Conservation (phyloP, 92 coral and sea anemone species). For the Muricea muricata region DNA sequence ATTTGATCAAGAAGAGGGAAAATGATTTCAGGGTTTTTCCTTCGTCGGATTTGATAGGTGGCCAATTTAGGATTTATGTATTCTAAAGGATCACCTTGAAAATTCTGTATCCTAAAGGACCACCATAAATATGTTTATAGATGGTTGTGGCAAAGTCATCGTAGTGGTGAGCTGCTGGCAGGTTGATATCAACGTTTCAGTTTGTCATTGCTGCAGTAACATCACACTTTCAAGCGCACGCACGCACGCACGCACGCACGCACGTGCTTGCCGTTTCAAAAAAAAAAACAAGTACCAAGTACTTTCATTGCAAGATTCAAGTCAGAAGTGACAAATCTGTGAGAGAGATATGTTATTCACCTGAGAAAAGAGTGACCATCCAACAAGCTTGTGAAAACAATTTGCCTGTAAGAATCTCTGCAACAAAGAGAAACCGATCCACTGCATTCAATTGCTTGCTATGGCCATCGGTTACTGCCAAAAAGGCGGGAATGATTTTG, state of each 20-base stretch:
- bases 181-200: slow-evolving; percentile 47
- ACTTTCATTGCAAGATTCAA: slow-evolving; percentile 72
- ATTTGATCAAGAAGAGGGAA: slow-evolving; percentile 66
- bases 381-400: slow-evolving; percentile 71
- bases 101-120: slow-evolving; percentile 58
- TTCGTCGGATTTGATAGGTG: slow-evolving; percentile 62
- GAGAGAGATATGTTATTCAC: slow-evolving; percentile 72
- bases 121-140: slow-evolving; percentile 60
- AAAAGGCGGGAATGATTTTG: too few species aligned
- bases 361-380: slow-evolving; percentile 64
- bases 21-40: slow-evolving; percentile 59
- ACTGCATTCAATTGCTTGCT: slow-evolving; percentile 12
- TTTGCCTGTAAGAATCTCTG: slow-evolving; percentile 66
- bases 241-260: too few species aligned
- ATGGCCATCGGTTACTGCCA: not conserved
- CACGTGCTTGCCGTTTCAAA: too few species aligned
- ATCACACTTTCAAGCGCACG: slow-evolving; percentile 24
- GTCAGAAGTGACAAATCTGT: slow-evolving; percentile 64
- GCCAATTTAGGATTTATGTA: slow-evolving; percentile 61
- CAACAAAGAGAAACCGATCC: slow-evolving; percentile 60
- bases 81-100: slow-evolving; percentile 67
- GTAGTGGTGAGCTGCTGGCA: slow-evolving; percentile 66
- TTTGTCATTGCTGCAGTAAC: slow-evolving; percentile 52
- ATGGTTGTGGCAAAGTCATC: slow-evolving; percentile 66
- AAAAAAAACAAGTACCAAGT: not conserved